Percentiles rank a stretch among this genome's conserved stretches.
phyloP scores from a whole-genome alignment of 2,797 vertebrate species.

The Ctenopoma kingsleyae region DNA sequence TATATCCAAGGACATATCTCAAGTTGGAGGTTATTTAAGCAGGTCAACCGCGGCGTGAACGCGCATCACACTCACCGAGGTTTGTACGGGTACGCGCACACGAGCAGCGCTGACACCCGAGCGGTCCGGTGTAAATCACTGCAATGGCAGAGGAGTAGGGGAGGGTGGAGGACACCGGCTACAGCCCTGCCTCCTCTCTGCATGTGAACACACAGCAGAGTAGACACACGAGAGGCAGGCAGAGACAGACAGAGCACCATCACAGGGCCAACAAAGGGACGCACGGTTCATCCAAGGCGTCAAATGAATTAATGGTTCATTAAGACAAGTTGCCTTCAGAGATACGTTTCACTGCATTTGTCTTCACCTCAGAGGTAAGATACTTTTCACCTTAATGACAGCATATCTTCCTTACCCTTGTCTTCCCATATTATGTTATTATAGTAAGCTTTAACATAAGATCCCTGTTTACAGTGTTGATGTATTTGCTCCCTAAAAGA shows the following conservation, averaged over 20 bases:
- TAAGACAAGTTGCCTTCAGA: constrained; percentile 16
- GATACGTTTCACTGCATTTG: constrained; percentile 44
- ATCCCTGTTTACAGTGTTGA: not conserved
- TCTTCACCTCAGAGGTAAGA: constrained; percentile 70
- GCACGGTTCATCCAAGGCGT: constrained; percentile 53
- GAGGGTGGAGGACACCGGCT: constrained; percentile 70
- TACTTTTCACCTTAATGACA: constrained; percentile 4
- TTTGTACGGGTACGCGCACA: constrained; percentile 11
- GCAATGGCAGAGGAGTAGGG: constrained; percentile 64
- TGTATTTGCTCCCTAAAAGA: not conserved
- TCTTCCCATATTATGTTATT: not conserved
- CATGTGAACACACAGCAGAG: constrained; percentile 58
- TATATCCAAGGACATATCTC: no score
- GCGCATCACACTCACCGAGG: constrained; percentile 5
- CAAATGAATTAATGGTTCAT: constrained; percentile 55
- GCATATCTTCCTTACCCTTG: constrained; percentile 2
- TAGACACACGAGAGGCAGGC: constrained; percentile 55
- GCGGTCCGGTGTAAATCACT: constrained; percentile 66
- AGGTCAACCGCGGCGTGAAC: constrained; percentile 17
- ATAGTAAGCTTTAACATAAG: not conserved
- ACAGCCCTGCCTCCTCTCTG: constrained; percentile 74
- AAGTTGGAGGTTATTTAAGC: not conserved
- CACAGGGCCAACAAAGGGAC: constrained; percentile 74
- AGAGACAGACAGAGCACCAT: constrained; percentile 32
- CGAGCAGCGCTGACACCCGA: constrained; percentile 16